phyloP scores from a whole-genome alignment of 2,888 invertebrate genomes.

The Hypercompe scribonia region DNA sequence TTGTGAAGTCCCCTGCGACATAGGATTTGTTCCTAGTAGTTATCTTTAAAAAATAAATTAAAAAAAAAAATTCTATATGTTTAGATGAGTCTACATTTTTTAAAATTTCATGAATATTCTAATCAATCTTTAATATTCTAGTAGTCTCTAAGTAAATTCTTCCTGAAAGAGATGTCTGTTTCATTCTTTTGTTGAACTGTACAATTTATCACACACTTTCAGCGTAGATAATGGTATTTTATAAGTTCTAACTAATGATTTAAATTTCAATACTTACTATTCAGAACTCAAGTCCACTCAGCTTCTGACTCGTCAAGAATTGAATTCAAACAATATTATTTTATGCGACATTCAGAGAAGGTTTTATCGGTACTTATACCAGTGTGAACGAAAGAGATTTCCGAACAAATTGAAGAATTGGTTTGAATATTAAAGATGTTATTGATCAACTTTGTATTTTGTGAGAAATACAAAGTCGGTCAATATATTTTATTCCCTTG shows the following conservation, averaged over 20 bases:
- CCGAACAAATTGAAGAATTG: not conserved
- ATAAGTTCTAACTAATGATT: not conserved
- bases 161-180: not conserved
- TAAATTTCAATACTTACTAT: not conserved
- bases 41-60: too few relatives aligned
- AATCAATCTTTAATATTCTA: too few relatives aligned
- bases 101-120: too few relatives aligned
- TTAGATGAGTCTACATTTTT: too few relatives aligned
- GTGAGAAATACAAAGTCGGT: not conserved
- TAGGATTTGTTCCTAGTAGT: too few relatives aligned
- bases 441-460: not conserved
- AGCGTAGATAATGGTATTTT: not conserved
- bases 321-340: not conserved
- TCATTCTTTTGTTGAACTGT: not conserved
- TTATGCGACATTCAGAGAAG: not conserved
- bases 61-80: too few relatives aligned
- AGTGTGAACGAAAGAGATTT: not conserved
- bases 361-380: not conserved
- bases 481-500: not conserved
- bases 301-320: not conserved
- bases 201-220: not conserved
- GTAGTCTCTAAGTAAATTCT: too few relatives aligned
- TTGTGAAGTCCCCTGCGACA: too few relatives aligned
- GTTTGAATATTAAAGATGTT: not conserved
- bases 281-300: not conserved